Base-by-base conservation (phyloP, 1,140 invertebrate genomes). In the Papilio xuthus region DNA sequence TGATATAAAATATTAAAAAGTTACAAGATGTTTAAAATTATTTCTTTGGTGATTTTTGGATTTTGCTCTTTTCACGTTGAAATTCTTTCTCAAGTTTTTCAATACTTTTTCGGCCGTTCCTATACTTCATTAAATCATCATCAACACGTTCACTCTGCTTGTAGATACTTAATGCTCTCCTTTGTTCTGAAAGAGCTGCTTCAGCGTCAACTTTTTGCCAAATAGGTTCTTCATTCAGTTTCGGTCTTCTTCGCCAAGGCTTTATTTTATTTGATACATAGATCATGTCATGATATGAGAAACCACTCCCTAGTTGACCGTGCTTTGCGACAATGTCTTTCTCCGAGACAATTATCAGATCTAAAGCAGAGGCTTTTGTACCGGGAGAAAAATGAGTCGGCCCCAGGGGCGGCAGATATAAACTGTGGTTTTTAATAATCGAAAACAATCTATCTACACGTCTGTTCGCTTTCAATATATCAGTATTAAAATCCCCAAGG, bases 211-310 rank as follows among this genome's bases (percentile, higher is more conserved):
- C 2, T 67, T 28, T 67, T 20, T 67, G 60, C 60, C 60, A 67
- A 28, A 67, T 28, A 32, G 60, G 60, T 32, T 28, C 13, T 15
- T 28, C 60, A 7, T 32, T 28, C 13, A 67, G 60, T 67, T 28
- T 67, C 13, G 26, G 60, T 28, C 60, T 67, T 67, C 26, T 67
- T 4, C 26, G 28, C 60, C 60, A 67, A 67, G 60, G 26, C 12
- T 67, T 67, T 2, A 76, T 20, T 41, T 60, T 63, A 20, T 76
- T 60, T 60, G 78, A 82, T 15, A 82, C n/a, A 44, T 50, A 84
- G 10, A 83, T 74, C 7, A 80, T 71, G 23, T 83, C 79, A 42
- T 83, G 80, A 69, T 80, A 79, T 8, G 79, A 81, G 37, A 81
- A 80, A 67, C 37, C 15, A 12, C 77, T 69, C 41, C 26, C 69